A percentile compares a stretch with the other conserved stretches of the same genome.
These are phyloP conservation scores for Branchellion lobata DNA, from an alignment of 2,888 invertebrate genomes.

Conservation along the genomic window DNA sequence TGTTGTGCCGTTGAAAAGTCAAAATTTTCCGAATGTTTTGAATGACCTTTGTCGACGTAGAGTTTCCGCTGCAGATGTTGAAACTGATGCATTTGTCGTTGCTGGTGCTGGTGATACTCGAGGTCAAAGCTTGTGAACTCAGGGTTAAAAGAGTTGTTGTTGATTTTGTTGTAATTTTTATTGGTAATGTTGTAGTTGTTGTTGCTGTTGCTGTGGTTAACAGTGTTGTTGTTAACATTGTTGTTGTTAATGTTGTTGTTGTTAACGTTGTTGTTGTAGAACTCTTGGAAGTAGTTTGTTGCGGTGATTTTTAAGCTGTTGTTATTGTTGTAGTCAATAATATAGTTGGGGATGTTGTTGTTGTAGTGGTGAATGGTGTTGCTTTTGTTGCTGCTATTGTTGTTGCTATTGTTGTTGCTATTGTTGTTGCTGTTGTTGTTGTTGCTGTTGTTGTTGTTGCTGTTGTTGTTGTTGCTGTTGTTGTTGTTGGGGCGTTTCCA, in stretches of 20 bases:
- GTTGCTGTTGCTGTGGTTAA: not conserved
- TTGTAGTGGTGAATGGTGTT: not conserved
- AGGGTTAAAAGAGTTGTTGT: no score
- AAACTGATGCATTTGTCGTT: no score
- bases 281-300: not conserved
- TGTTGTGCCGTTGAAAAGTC: no score
- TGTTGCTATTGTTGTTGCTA: constrained; percentile 27
- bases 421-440: constrained; percentile 23
- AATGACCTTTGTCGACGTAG: no score
- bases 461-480: no score
- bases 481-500: no score
- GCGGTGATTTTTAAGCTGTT: not conserved
- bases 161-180: no score
- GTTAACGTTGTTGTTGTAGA: not conserved
- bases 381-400: not conserved
- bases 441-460: constrained; percentile 6
- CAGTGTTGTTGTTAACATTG: not conserved
- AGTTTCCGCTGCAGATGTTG: no score
- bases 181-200: not conserved
- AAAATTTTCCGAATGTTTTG: no score
- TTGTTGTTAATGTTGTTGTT: not conserved
- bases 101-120: no score
- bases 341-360: not conserved
- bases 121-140: no score
- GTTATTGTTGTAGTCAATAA: not conserved